phyloP scores from a whole-genome alignment of 2,888 invertebrate species.

The Junonia oenone region DNA sequence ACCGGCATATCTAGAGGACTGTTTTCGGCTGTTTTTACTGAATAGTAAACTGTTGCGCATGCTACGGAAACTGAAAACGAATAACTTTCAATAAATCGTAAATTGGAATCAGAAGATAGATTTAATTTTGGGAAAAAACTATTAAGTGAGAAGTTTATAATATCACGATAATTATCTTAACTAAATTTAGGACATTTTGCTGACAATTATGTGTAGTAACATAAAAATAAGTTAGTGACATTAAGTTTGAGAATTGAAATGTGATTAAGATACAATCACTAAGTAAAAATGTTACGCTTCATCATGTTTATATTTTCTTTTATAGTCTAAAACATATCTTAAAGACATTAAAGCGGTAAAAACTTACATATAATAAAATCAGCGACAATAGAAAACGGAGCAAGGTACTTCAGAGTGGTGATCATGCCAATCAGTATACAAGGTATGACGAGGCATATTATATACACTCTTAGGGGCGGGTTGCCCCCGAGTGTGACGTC shows the following conservation, averaged over 20 bases:
- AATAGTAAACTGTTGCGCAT: conserved; percentile 38
- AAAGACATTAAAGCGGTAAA: background rate
- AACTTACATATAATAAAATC: conserved; percentile 42
- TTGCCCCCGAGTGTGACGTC: conserved; percentile 26
- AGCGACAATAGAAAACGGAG: conserved; percentile 49
- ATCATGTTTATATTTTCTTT: background rate
- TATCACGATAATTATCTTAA: no score
- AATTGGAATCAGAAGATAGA: background rate
- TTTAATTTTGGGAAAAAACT: no score
- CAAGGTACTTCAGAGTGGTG: conserved; percentile 43
- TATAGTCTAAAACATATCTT: background rate
- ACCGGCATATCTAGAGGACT: conserved; percentile 31
- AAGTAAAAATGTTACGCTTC: no score
- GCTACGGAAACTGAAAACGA: conserved; percentile 39
- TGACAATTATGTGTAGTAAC: no score
- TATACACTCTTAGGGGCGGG: conserved; percentile 34
- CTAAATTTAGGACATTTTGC: no score
- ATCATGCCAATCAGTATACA: conserved; percentile 45
- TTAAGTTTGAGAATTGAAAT: background rate
- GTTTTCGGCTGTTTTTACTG: conserved; percentile 3
- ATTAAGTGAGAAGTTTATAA: background rate
- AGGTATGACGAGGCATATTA: conserved; percentile 40
- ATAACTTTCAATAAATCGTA: background rate
- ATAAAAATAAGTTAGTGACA: no score
- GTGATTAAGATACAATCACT: no score